phyloP scores from a whole-genome alignment of 1,140 invertebrate genomes.

The Stegodyphus mimosarum region DNA sequence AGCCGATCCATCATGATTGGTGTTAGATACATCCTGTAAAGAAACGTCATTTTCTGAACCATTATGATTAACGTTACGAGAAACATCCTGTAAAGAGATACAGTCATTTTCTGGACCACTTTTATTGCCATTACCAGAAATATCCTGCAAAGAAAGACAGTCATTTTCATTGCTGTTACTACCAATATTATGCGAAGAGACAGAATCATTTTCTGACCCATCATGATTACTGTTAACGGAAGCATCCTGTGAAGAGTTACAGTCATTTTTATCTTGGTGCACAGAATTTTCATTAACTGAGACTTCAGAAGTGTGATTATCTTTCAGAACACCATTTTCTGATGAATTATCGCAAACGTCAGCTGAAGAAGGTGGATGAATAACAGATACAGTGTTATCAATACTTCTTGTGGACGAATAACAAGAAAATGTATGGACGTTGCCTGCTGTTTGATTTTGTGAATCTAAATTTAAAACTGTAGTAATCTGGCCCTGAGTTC shows the following conservation, averaged over 20 bases:
- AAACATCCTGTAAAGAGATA: no score
- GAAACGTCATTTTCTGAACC: neutral
- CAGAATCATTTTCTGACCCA: neutral
- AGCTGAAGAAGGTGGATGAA: neutral
- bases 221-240: neutral
- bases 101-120: no score
- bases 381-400: conserved; percentile 16
- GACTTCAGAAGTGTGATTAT: neutral
- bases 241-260: neutral
- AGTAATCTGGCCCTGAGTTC: neutral
- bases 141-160: no score
- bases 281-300: neutral
- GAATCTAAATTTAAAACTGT: neutral
- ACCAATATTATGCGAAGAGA: neutral
- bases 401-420: neutral
- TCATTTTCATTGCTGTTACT: neutral
- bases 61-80: neutral
- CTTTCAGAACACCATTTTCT: neutral
- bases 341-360: neutral
- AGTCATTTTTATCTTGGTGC: neutral
- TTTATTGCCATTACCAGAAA: no score
- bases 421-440: neutral
- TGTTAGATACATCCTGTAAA: neutral
- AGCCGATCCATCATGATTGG: neutral
- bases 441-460: no score